Base-by-base conservation (phyloP, 92 coral and sea anemone species). In the Scolanthus callimorphus region DNA sequence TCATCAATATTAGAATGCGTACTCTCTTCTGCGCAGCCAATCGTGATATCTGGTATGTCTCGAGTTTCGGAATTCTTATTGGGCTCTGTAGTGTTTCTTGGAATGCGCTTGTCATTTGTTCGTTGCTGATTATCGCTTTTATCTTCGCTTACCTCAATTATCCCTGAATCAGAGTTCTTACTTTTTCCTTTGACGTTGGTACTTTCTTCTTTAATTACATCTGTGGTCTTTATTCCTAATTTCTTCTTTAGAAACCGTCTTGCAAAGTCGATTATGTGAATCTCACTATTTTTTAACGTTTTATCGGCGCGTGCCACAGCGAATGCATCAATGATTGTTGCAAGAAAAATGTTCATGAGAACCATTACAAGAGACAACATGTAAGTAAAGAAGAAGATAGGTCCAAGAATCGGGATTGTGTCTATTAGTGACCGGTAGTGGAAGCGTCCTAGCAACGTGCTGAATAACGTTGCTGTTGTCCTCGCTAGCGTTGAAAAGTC, bases 281-380 rank as follows among this genome's bases (percentile, higher is more conserved):
- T 38, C 34, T 91, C 96, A 23, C 76, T 75, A 17, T 76, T 59
- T 49, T 64, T 50, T 19, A 57, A 49, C 27, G 69, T 47, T 27
- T 85, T 73, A 4, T 80, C 91, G 23, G 43, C 61, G 49, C 78
- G 82, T 20, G 83, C 97, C 30, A 80, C 74, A 19, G 74, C 84
- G 45, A 76, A 79, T 19, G 85, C 54, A 52, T 91, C 92, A 55
- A 80, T 84, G 1, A 91, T 86, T 19, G 86, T 84, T 11, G 96
- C 89, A 11, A 91, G 58, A 54, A 91, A 88, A 34, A 91, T 80
- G 27, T 89, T 83, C 66, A 91, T 62, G 19, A 91, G 31, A 25
- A 91, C 69, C 96, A 89, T 88, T 15, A 85, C 90, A 50, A 91
- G 81, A 10, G 79, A 73, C 54, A 88, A 66, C 81, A 83, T 79